Evolutionary conservation across 2,888 invertebrate genomes (phyloP), one percentile per base, ranked within the genome.

Genomic region (Gandaritis pyraliata): DNA sequence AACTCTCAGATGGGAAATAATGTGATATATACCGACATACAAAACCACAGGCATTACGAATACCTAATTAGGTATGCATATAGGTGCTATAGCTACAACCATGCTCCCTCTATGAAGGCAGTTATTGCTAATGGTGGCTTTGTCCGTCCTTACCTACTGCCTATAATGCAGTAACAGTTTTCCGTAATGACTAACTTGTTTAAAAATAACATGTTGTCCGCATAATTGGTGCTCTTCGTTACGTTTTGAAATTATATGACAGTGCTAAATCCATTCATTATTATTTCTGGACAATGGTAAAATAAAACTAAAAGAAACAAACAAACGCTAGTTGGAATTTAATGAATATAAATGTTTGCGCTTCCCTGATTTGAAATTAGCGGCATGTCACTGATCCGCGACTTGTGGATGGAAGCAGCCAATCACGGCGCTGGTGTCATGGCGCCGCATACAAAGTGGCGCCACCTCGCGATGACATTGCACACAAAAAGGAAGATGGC

Each of bases 1-100:
- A 65, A 72, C 72, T 65, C 68, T 68, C 56, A 66, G 66, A 73
- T 74, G 74, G 73, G 62, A 70, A 71, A 75, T 74, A 72, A 76
- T 71, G 70, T 71, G 72, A 67, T 65, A 55, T 60, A 68, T 66
- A 57, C 59, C 56, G 18, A 59, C 58, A 49, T 33, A 64, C 55
- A 46, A 15, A 48, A 69, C 60, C 65, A 53, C 68, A 66, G 51
- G n/a, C 58, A 54, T 58, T 46, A 50, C 39, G 45, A 53, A 54
- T 58, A 50, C 45, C 30, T 47, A 36, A 15, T 13, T 38, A 58
- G 15, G 33, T 39, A 36, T 54, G 13, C 13, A 50, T 50, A 52
- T 23, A n/a, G 46, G 49, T 50, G 36, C 43, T 41, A 13, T 5
- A 33, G 33, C 33, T 33, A 48, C 47, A 36, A 47, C 58, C 30